Evolutionary conservation across 2,113 vertebrate species (phyloP).

Genomic region (Platichthys flesus): DNA sequence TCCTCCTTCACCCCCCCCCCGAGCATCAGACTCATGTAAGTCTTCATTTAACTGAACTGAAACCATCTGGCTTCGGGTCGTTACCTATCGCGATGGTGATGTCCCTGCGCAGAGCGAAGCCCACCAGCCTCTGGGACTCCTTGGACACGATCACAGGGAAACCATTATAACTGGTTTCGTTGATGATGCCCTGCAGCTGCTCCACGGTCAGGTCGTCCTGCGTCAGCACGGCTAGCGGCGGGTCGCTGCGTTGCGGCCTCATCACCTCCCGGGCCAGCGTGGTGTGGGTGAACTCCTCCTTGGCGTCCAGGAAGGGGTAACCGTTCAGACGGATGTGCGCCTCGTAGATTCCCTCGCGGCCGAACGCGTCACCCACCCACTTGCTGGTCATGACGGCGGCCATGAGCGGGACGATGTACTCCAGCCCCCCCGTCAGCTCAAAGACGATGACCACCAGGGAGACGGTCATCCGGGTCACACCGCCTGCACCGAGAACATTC

Average conservation of each 20-base stretch:
- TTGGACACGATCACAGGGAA: constrained; percentile 99
- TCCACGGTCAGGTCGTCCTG: constrained; percentile 98
- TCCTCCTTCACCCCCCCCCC: too few species aligned
- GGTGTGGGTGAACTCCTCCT: constrained; percentile 98
- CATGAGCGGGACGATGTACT: constrained; percentile 99
- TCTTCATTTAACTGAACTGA: too few species aligned
- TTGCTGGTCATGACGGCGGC: constrained; percentile 99
- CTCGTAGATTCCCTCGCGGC: constrained; percentile 98
- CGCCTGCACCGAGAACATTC: constrained; percentile 80
- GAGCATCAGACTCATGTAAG: too few species aligned
- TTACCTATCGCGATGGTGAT: constrained; percentile 98
- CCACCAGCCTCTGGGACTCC: constrained; percentile 96
- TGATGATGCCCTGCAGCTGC: constrained; percentile 93
- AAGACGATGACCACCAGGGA: constrained; percentile 98
- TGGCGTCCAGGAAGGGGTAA: constrained; percentile 98
- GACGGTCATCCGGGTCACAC: constrained; percentile 98
- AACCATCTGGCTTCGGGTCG: neutral
- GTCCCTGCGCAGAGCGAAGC: constrained; percentile 97
- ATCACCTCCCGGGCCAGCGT: constrained; percentile 96
- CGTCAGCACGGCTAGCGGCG: constrained; percentile 92
- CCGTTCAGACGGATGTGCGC: constrained; percentile 97
- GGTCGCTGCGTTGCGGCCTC: constrained; percentile 91
- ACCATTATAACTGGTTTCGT: constrained; percentile 96
- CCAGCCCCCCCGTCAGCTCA: constrained; percentile 95
- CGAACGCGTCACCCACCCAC: constrained; percentile 99